Evolutionary conservation across 2,113 vertebrate species (phyloP).

Genomic region (Hoplias malabaricus): DNA sequence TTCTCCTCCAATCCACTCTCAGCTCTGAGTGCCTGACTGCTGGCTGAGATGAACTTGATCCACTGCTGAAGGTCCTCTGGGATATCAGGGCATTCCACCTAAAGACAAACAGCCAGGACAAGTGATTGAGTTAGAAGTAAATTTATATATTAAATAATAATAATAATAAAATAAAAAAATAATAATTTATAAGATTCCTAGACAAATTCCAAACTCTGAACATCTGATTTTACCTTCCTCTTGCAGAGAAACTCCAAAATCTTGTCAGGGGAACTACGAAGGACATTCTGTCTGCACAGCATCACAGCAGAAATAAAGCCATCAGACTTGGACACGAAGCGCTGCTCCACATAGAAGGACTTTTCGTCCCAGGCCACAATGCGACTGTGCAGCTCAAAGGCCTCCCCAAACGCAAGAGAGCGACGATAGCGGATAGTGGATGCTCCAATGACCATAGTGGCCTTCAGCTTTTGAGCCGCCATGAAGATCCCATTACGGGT

Average conservation of each 20-base stretch:
- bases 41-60: constrained; percentile 82
- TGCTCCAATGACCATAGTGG: constrained; percentile 78
- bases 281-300: constrained; percentile 80
- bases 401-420: constrained; percentile 78
- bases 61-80: constrained; percentile 84
- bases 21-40: constrained; percentile 79
- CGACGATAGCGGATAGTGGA: constrained; percentile 83
- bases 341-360: constrained; percentile 84
- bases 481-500: constrained; percentile 80
- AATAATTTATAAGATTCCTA: no score
- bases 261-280: constrained; percentile 74
- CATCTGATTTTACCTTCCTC: constrained; percentile 65
- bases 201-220: no score
- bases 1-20: constrained; percentile 76
- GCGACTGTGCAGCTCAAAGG: constrained; percentile 80
- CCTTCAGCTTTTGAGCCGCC: constrained; percentile 72
- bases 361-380: constrained; percentile 84
- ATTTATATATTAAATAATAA: neutral
- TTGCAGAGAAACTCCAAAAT: constrained; percentile 79
- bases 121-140: neutral
- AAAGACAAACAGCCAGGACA: neutral
- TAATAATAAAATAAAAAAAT: neutral
- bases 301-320: constrained; percentile 80
- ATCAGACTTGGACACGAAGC: constrained; percentile 80
- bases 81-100: constrained; percentile 84